Percentiles rank a stretch among this genome's conserved stretches.
phyloP scores from a whole-genome alignment of 1,140 invertebrate genomes.

The Bombus balteatus region DNA sequence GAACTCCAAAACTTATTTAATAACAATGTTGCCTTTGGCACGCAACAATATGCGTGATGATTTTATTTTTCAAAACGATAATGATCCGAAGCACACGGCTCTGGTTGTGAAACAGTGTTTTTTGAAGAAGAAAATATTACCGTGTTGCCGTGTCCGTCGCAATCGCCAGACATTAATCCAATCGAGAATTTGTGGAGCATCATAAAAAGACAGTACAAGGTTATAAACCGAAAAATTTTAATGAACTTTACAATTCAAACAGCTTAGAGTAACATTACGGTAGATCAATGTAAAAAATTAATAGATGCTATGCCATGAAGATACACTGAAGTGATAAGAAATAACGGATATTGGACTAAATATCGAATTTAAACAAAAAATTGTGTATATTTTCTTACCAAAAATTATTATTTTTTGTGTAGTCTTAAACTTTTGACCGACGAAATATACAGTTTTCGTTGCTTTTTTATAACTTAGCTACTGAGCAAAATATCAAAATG shows the following conservation, averaged over 20 bases:
- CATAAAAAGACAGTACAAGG: background rate
- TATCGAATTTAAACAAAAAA: background rate
- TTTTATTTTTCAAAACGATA: slow-evolving; percentile 15
- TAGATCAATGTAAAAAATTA: slow-evolving; percentile 18
- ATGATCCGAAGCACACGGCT: slow-evolving; percentile 19
- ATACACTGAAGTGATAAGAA: slow-evolving; percentile 8
- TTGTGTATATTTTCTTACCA: background rate
- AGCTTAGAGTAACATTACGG: slow-evolving; percentile 12
- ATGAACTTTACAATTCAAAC: slow-evolving; percentile 19
- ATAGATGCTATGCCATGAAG: slow-evolving; percentile 13
- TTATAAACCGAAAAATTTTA: slow-evolving; percentile 17
- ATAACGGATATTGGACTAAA: slow-evolving; percentile 4
- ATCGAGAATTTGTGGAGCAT: slow-evolving; percentile 27
- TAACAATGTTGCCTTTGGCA: slow-evolving; percentile 1
- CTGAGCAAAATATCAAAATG: no score
- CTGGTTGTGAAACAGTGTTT: slow-evolving; percentile 6
- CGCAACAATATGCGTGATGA: background rate
- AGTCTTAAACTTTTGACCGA: no score
- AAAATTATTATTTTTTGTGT: background rate
- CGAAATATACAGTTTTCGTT: no score
- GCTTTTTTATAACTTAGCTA: no score
- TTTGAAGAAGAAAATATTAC: slow-evolving; percentile 13
- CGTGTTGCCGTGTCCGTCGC: background rate
- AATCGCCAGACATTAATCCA: slow-evolving; percentile 16
- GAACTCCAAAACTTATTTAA: no score